phyloP scores from a whole-genome alignment of 2,113 vertebrate genomes.

The Phyllostomus discolor region DNA sequence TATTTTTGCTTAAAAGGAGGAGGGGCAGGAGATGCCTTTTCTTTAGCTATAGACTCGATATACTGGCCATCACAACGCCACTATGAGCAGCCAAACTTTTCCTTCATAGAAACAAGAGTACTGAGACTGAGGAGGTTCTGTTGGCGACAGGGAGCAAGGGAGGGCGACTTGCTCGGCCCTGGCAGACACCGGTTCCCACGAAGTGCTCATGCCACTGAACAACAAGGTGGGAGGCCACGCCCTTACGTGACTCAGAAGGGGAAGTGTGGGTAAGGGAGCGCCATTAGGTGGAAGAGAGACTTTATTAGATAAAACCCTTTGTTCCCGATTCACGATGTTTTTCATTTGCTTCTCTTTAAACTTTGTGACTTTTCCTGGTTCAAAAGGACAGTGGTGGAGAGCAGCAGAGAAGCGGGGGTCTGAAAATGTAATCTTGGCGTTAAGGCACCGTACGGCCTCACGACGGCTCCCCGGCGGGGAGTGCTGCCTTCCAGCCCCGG shows the following conservation, averaged over 20 bases:
- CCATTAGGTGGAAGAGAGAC: constrained; percentile 69
- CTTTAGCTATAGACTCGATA: constrained; percentile 58
- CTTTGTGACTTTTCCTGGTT: constrained; percentile 76
- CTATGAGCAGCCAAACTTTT: constrained; percentile 77
- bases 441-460: constrained; percentile 82
- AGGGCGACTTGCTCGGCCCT: constrained; percentile 42
- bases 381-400: constrained; percentile 75
- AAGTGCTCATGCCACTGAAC: constrained; percentile 46
- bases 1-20: constrained; percentile 65
- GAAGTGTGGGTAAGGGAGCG: constrained; percentile 61
- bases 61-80: constrained; percentile 76
- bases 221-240: constrained; percentile 58
- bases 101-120: constrained; percentile 79
- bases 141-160: neutral
- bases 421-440: constrained; percentile 85
- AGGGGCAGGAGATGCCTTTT: constrained; percentile 53
- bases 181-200: constrained; percentile 51
- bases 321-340: constrained; percentile 77
- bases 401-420: constrained; percentile 75
- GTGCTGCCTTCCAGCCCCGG: constrained; percentile 60
- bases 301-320: constrained; percentile 74
- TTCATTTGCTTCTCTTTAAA: constrained; percentile 77
- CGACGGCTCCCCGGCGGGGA: constrained; percentile 58
- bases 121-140: constrained; percentile 53
- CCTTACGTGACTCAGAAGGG: constrained; percentile 60